Base-by-base conservation (phyloP, 2,888 invertebrate species). In the Leucophenga montana region DNA sequence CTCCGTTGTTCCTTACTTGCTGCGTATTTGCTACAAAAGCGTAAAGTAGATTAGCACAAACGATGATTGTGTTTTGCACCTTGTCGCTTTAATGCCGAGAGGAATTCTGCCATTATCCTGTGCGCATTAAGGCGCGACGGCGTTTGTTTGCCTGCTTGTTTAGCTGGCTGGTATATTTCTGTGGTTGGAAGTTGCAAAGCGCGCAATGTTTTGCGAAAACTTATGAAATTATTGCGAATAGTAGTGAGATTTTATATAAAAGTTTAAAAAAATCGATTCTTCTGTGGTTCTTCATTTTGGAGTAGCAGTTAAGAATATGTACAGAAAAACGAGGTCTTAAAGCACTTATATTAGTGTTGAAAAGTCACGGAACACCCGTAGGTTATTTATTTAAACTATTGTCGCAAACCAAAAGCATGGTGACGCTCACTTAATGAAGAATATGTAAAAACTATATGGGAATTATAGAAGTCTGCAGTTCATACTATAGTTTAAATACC, bases 41-140 rank as follows among this genome's bases (percentile, higher is more conserved):
- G 74, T 69, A 71, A 70, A 71, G 70, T 70, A 69, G 71, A 71
- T 69, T 67, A 72, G 67, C 70, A 31, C 50, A 54, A 71, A 69
- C 56, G 68, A 59, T 67, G 68, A 31, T 44, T 67, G 70, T 71
- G 57, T 65, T 68, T 22, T 22, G 56, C 59, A 27, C 14, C 33
- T 59, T 59, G n/a, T 27, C 18, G 33, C 31, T 33, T 39, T 39
- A 39, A 39, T 39, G 39, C 39, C 39, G 39, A 11, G 11, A 39
- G 39, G 3, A 39, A 3, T 39, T 3, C 11, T 56, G 18, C 20
- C 22, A 18, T 46, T 56, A 11, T 16, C 18, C 16, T 4, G n/a
- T 16, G 50, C 16, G 50, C 50, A 16, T 50, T 18, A 4, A 16
- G 5, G n/a, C n/a, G 50, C 50, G 16, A 13, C 18, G 50, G 50